Percentiles rank a stretch among this genome's conserved stretches.
These are phyloP conservation scores for Aldrovandia affinis DNA, from an alignment of 2,797 vertebrate species.

Conservation along the genomic window DNA sequence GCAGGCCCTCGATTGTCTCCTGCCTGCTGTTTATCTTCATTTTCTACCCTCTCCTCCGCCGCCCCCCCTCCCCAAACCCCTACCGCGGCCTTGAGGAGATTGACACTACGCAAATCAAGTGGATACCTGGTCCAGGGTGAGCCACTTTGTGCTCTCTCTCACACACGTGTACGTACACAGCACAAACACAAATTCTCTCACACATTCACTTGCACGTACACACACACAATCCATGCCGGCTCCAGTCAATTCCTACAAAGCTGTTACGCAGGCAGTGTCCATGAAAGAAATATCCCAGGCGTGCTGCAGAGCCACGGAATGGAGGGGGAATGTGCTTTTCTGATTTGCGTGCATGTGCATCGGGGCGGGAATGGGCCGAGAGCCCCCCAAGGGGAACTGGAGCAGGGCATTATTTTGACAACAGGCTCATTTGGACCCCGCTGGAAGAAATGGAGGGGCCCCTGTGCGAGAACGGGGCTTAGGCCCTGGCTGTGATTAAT, in stretches of 20 bases:
- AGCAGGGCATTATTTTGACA: slow-evolving; percentile 11
- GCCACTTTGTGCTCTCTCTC: slow-evolving; percentile 50
- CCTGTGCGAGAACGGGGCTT: neutral
- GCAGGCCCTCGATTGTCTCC: slow-evolving; percentile 21
- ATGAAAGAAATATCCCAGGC: neutral
- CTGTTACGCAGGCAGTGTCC: neutral
- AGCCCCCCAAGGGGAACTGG: neutral
- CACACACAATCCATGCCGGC: neutral
- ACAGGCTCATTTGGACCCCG: slow-evolving; percentile 20
- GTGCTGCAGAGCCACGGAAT: neutral
- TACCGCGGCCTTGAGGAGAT: neutral
- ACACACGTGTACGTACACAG: neutral
- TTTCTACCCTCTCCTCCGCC: neutral
- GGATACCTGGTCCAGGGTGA: slow-evolving; percentile 43
- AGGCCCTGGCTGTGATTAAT: neutral
- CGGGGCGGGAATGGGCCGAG: neutral
- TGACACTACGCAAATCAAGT: slow-evolving; percentile 46
- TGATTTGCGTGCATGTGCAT: neutral
- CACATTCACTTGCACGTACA: neutral
- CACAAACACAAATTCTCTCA: neutral
- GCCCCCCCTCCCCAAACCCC: neutral
- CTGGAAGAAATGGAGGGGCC: neutral
- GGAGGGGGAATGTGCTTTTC: neutral
- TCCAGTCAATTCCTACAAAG: neutral
- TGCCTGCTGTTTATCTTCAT: slow-evolving; percentile 34